Percentiles rank a stretch among this genome's conserved stretches.
These are phyloP conservation scores for Pantherophis alleghaniensis DNA, from an alignment of 2,797 vertebrate genomes.

Conservation along the genomic window DNA sequence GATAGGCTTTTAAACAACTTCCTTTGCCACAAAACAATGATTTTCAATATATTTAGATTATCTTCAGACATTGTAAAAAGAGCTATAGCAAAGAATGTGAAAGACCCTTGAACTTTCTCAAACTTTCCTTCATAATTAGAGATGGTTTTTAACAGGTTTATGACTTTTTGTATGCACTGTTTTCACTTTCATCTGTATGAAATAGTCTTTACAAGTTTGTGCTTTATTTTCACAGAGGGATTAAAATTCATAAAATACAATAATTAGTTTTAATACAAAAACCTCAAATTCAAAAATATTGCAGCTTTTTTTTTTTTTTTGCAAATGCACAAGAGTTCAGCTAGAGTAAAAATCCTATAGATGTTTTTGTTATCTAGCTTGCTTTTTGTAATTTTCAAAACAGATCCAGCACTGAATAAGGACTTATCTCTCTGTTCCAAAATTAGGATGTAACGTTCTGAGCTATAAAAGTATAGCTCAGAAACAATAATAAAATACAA, in stretches of 20 bases:
- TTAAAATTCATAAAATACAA: neutral
- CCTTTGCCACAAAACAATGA: neutral
- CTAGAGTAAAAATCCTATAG: neutral
- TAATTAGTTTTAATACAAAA: neutral
- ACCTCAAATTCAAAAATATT: neutral
- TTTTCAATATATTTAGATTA: neutral
- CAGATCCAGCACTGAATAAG: neutral
- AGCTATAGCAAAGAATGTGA: neutral
- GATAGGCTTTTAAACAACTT: neutral
- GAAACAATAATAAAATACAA: neutral
- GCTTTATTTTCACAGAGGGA: neutral
- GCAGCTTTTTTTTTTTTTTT: neutral
- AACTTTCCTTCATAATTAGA: neutral
- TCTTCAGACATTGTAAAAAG: conserved; percentile 1
- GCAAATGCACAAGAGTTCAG: neutral
- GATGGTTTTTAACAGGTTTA: neutral
- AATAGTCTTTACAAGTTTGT: neutral
- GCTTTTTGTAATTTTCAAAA: neutral
- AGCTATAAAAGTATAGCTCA: neutral
- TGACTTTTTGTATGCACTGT: too few species aligned
- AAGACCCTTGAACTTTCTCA: neutral
- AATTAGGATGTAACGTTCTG: neutral
- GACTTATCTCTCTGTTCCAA: neutral
- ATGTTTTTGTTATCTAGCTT: neutral
- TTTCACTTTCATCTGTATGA: neutral